Evolutionary conservation across 2,797 vertebrate species (phyloP), one percentile per base, ranked within the genome.

Genomic region (Pampus argenteus): DNA sequence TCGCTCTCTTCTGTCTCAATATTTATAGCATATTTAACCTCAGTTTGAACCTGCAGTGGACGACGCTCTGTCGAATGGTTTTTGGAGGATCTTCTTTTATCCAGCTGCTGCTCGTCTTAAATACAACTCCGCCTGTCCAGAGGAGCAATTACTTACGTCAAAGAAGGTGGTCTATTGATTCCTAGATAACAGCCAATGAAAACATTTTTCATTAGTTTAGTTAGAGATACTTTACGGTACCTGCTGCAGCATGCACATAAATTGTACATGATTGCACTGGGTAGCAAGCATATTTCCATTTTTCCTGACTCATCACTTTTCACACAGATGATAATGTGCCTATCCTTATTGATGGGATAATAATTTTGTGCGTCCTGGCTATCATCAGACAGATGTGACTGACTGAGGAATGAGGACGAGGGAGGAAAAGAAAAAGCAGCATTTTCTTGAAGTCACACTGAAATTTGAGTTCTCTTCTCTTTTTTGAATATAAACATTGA

Each of bases 11-110:
- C 74, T 86, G 74, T 66, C 78, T 82, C 73, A 90, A 80, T 91
- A 89, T 90, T 90, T 91, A 85, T 73, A 78, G 68, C 85, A 60
- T 72, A 85, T 91, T 73, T 92, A 86, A 91, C 93, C 91, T 84
- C 80, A 28, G 54, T 64, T 26, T 92, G 86, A 93, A 89, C 90
- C 82, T 80, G 3, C 9, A 28, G 3, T 0, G 62, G 71, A 83
- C 71, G 71, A 1, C 28, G 10, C 81, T 48, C 47, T 58, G 38
- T 8, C 11, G 36, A 65, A 31, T 23, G 20, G 29, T 69, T 71
- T 71, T n/a, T 7, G 23, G 60, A 81, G 78, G 72, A 59, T 70
- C 59, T 51, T 63, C 71, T 70, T 71, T 71, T 1, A 63, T 61
- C 4, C 56, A 52, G 38, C 76, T 31, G 40, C 57, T 60, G 55